Evolutionary conservation across 2,888 invertebrate species (phyloP).

Genomic region (Eristalinus aeneus): DNA sequence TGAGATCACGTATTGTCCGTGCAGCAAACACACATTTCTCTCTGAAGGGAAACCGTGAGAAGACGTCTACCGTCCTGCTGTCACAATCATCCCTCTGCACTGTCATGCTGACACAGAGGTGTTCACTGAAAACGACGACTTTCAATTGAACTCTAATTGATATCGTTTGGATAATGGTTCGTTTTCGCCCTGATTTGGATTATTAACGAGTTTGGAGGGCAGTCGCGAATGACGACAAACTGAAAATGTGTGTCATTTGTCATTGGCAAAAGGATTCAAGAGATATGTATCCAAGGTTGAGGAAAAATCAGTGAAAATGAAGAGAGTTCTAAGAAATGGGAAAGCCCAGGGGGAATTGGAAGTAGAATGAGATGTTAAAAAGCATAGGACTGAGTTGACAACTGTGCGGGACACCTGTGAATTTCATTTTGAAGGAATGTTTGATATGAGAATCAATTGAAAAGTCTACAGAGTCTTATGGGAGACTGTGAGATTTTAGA

Average conservation of each 20-base stretch:
- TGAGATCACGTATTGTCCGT: slow-evolving; percentile 20
- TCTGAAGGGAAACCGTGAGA: not conserved
- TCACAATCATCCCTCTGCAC: not conserved
- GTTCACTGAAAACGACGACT: not conserved
- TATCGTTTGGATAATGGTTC: not conserved
- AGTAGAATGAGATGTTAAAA: not conserved
- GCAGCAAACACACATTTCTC: not conserved
- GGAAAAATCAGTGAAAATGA: not conserved
- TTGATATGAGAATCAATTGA: not conserved
- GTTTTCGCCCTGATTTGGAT: not conserved
- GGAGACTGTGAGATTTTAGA: not conserved
- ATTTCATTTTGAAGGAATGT: not conserved
- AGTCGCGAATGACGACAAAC: not conserved
- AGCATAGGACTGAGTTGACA: not conserved
- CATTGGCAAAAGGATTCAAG: not conserved
- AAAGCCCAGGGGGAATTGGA: too few relatives aligned
- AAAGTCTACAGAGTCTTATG: not conserved
- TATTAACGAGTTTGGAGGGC: not conserved
- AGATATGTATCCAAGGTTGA: not conserved
- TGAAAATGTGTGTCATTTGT: not conserved
- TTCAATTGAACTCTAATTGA: not conserved
- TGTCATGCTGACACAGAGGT: not conserved
- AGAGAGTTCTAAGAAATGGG: too few relatives aligned
- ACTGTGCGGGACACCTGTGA: not conserved
- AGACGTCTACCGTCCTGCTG: not conserved